Percentiles rank a stretch among this genome's conserved stretches.
These are phyloP conservation scores for Ophioninae sp. DNA, from an alignment of 2,888 invertebrate species.

Conservation along the genomic window DNA sequence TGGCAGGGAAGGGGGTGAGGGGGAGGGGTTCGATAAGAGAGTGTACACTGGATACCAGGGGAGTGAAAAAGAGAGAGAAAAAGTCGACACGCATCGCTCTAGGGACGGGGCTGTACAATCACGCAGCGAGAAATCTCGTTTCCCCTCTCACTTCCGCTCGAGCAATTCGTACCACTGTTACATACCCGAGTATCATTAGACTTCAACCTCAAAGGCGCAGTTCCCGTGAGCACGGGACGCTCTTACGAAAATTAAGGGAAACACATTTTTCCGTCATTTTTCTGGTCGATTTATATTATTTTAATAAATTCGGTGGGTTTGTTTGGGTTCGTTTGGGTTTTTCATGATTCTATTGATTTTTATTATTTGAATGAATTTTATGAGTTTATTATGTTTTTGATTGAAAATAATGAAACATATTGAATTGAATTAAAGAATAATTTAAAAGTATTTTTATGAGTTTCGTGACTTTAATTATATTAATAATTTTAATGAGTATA, in stretches of 20 bases:
- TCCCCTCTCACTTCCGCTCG: constrained; percentile 64
- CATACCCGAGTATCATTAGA: constrained; percentile 30
- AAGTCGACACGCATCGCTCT: background rate
- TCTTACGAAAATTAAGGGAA: no score
- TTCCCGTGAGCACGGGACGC: background rate
- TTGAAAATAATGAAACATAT: background rate
- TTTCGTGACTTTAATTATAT: no score
- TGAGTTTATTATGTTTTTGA: background rate
- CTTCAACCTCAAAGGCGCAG: constrained; percentile 13
- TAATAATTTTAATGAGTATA: background rate
- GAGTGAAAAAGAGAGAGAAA: background rate
- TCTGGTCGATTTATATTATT: background rate
- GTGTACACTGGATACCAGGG: background rate
- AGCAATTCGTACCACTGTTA: constrained; percentile 51
- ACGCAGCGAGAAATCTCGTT: constrained; percentile 51
- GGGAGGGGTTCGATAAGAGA: background rate
- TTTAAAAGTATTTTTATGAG: no score
- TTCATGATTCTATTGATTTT: background rate
- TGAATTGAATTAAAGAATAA: background rate
- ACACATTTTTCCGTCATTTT: background rate
- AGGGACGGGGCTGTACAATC: constrained; percentile 10
- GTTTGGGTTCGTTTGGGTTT: background rate
- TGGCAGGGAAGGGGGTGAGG: no score
- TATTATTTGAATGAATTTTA: background rate
- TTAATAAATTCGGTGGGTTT: background rate